Percentiles rank a stretch among this genome's conserved stretches.
Evolutionary conservation across 2,113 vertebrate species (phyloP).

Genomic region (Burhinus bistriatus): DNA sequence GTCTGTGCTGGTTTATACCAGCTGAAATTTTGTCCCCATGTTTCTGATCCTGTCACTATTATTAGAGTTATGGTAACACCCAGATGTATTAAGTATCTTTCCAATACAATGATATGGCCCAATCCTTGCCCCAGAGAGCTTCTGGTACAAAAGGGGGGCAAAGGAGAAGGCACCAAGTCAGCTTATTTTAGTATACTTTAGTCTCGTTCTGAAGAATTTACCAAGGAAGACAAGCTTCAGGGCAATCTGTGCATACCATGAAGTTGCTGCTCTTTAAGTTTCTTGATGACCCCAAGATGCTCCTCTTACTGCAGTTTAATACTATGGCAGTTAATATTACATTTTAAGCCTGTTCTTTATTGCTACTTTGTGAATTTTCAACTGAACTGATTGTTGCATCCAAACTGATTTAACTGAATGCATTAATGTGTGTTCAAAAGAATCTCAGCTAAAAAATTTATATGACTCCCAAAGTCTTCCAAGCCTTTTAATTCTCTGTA

Average conservation of each 20-base stretch:
- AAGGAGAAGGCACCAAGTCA: not conserved
- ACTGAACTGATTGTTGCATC: not conserved
- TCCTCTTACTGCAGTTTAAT: not conserved
- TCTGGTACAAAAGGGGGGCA: not conserved
- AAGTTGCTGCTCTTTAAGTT: not conserved
- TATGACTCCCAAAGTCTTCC: not conserved
- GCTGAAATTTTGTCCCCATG: not conserved
- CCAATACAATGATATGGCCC: not conserved
- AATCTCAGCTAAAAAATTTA: not conserved
- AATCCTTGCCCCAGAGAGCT: not conserved
- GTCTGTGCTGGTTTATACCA: slow-evolving; percentile 36
- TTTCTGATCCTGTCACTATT: slow-evolving; percentile 15
- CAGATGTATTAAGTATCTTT: not conserved
- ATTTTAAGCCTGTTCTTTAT: not conserved
- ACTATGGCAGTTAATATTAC: not conserved
- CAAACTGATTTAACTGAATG: not conserved
- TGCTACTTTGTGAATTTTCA: not conserved
- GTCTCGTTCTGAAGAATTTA: not conserved
- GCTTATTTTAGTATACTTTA: not conserved
- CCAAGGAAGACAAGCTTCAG: not conserved
- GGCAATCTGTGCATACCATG: not conserved
- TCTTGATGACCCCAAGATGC: not conserved
- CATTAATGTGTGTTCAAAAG: not conserved
- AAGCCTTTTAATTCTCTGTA: not conserved
- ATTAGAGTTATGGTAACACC: not conserved